phyloP scores from a whole-genome alignment of 2,113 vertebrate species.

The Oenanthe melanoleuca region DNA sequence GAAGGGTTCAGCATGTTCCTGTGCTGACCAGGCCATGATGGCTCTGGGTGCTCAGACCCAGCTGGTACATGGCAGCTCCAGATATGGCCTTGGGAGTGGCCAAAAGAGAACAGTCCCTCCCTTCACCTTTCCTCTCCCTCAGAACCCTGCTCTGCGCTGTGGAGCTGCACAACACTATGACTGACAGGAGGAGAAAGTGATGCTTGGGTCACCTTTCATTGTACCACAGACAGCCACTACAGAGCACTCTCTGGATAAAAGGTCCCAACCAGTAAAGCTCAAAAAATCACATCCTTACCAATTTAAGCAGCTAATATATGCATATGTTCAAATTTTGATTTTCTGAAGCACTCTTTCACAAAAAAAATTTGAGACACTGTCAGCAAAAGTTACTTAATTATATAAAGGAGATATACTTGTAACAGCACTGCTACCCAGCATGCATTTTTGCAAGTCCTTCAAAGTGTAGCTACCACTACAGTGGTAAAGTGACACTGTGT shows the following conservation, averaged over 20 bases:
- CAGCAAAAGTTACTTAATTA: neutral
- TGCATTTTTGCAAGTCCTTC: neutral
- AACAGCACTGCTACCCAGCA: neutral
- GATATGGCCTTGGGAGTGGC: neutral
- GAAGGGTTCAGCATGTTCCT: neutral
- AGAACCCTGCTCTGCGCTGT: neutral
- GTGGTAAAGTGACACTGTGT: neutral
- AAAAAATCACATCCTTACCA: neutral
- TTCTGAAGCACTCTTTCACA: neutral
- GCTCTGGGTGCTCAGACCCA: accelerated
- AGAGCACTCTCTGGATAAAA: neutral
- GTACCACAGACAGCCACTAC: neutral
- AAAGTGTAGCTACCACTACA: accelerated
- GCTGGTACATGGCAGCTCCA: neutral
- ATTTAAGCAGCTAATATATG: neutral
- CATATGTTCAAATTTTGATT: neutral
- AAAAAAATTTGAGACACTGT: neutral
- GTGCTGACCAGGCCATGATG: neutral
- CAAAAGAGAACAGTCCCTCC: neutral
- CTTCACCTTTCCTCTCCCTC: neutral
- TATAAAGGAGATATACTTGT: neutral
- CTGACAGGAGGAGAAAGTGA: neutral
- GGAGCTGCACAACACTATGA: accelerated
- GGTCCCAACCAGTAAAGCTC: accelerated
- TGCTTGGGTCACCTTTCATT: neutral